These are phyloP conservation scores for Ophraella communa DNA, from an alignment of 2,888 invertebrate genomes.

Conservation along the genomic window DNA sequence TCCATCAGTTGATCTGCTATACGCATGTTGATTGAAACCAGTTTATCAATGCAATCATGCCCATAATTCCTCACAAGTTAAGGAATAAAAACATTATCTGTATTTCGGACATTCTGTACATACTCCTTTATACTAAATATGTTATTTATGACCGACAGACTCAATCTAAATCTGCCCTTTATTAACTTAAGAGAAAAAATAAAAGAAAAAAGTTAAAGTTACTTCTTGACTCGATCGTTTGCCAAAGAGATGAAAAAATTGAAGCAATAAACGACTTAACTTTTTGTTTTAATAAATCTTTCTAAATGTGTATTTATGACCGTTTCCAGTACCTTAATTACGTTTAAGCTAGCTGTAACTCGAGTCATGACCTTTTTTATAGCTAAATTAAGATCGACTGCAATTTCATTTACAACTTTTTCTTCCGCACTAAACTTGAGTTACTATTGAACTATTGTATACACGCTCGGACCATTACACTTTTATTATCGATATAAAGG, in stretches of 20 bases:
- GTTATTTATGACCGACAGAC: not conserved
- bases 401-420: constrained; percentile 37
- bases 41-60: too few species aligned
- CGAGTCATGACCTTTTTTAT: constrained; percentile 35
- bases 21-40: too few species aligned
- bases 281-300: constrained; percentile 26
- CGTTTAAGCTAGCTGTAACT: constrained; percentile 27
- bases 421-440: constrained; percentile 33
- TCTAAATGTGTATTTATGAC: constrained; percentile 31
- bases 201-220: not conserved
- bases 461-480: constrained; percentile 27
- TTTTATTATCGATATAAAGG: constrained; percentile 38
- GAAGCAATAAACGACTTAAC: constrained; percentile 16
- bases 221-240: not conserved
- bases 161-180: not conserved
- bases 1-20: too few species aligned
- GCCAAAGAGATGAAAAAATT: constrained; percentile 8
- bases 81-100: too few species aligned
- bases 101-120: not conserved
- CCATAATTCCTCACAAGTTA: too few species aligned
- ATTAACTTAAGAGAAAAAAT: not conserved
- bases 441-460: constrained; percentile 36
- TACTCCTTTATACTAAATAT: not conserved
- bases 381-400: constrained; percentile 36
- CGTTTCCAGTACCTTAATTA: constrained; percentile 31